Conservation (phyloP, 2,888 invertebrate species). For the Alsophila aescularia region DNA sequence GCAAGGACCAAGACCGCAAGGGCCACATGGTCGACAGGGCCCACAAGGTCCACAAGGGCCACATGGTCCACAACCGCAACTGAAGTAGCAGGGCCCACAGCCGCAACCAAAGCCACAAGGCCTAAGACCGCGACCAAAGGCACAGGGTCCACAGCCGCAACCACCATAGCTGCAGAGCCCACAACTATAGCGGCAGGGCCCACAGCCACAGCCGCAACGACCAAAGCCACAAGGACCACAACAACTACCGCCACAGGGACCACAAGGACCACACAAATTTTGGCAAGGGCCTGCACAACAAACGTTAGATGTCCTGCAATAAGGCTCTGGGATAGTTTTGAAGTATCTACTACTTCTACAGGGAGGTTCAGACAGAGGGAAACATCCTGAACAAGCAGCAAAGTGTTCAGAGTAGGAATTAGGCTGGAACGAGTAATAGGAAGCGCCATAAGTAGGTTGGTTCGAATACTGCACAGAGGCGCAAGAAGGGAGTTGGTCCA, state of each 20-base stretch:
- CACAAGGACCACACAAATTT: slow-evolving; percentile 8
- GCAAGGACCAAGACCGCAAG: slow-evolving; percentile 21
- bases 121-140: slow-evolving; percentile 10
- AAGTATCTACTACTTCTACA: slow-evolving; percentile 43
- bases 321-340: neutral
- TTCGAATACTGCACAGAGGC: too few species aligned
- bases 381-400: slow-evolving; percentile 44
- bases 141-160: slow-evolving; percentile 6
- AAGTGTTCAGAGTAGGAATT: too few species aligned
- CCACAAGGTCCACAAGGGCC: too few species aligned
- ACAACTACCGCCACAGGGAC: neutral
- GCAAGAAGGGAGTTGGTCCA: too few species aligned
- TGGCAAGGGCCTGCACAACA: too few species aligned
- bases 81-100: neutral
- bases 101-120: neutral
- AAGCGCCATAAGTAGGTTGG: too few species aligned
- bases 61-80: too few species aligned
- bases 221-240: slow-evolving; percentile 3
- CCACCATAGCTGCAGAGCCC: neutral
- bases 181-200: neutral
- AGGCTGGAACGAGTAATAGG: too few species aligned
- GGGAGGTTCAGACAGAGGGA: slow-evolving; percentile 59
- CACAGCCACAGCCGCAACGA: neutral
- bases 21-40: too few species aligned
- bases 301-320: neutral